These are phyloP conservation scores for Agrochola lychnidis DNA, from an alignment of 2,888 invertebrate genomes.

Conservation along the genomic window DNA sequence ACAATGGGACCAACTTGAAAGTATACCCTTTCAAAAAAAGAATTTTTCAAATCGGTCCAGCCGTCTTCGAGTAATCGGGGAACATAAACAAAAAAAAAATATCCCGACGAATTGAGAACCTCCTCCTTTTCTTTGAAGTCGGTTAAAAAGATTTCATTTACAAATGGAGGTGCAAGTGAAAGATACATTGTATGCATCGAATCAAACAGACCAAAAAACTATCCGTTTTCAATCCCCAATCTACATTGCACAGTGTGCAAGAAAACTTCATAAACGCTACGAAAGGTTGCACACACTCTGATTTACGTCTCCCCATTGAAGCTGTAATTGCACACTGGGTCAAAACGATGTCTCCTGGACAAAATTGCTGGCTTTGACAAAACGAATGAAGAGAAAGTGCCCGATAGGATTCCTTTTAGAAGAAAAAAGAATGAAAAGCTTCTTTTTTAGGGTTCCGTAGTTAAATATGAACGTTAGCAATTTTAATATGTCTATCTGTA, in stretches of 20 bases:
- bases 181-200: slow-evolving; percentile 13
- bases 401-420: slow-evolving; percentile 71
- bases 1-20: too few relatives aligned
- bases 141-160: slow-evolving; percentile 19
- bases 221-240: slow-evolving; percentile 29
- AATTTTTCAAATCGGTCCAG: too few relatives aligned
- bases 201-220: slow-evolving; percentile 1
- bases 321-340: slow-evolving; percentile 77
- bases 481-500: neutral
- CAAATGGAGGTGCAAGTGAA: neutral
- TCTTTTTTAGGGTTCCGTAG: slow-evolving; percentile 22
- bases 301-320: slow-evolving; percentile 75
- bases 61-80: too few relatives aligned
- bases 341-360: slow-evolving; percentile 73
- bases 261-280: slow-evolving; percentile 54
- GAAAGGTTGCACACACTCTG: slow-evolving; percentile 67
- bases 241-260: slow-evolving; percentile 42
- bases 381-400: slow-evolving; percentile 75
- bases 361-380: slow-evolving; percentile 68
- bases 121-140: too few relatives aligned
- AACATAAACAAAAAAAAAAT: too few relatives aligned
- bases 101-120: too few relatives aligned
- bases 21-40: too few relatives aligned
- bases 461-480: too few relatives aligned
- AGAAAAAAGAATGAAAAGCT: slow-evolving; percentile 53